Conservation (phyloP, 2,113 vertebrate species). For the Rhinogobius similis region DNA sequence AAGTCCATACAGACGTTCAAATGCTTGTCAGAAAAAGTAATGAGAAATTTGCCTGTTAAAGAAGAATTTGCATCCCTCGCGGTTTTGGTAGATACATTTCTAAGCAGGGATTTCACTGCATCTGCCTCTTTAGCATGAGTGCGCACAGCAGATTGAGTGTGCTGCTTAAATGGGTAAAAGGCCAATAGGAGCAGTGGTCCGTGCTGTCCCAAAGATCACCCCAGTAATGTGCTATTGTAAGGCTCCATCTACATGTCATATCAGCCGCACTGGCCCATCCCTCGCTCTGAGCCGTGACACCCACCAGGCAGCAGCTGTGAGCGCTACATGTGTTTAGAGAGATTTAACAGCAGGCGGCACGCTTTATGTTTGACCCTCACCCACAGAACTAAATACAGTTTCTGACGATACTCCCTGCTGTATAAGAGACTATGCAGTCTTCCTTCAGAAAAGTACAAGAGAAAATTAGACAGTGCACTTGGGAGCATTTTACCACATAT, state of each 20-base stretch:
- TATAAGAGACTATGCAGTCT: constrained; percentile 31
- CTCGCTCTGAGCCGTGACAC: constrained; percentile 1
- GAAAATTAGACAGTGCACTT: background rate
- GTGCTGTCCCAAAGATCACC: constrained; percentile 35
- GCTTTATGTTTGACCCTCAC: constrained; percentile 33
- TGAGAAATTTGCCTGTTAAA: constrained; percentile 41
- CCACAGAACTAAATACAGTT: constrained; percentile 37
- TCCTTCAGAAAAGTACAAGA: background rate
- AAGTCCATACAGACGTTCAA: constrained; percentile 53
- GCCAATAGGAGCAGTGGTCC: constrained; percentile 49
- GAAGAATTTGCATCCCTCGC: constrained; percentile 35
- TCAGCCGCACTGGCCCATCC: background rate
- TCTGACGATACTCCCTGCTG: constrained; percentile 37
- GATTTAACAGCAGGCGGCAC: constrained; percentile 28
- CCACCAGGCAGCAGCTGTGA: constrained; percentile 22
- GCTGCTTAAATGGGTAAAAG: constrained; percentile 38
- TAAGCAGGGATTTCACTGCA: constrained; percentile 19
- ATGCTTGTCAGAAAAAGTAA: constrained; percentile 39
- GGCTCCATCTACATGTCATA: constrained; percentile 27
- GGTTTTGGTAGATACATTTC: constrained; percentile 16
- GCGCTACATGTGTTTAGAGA: constrained; percentile 27
- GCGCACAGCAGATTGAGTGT: constrained; percentile 51
- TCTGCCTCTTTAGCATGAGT: constrained; percentile 48
- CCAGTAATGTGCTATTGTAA: constrained; percentile 17
- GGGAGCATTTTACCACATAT: too few relatives aligned